Evolutionary conservation across 2,888 invertebrate genomes (phyloP), one percentile per base, ranked within the genome.

Genomic region (Cheilosia pagana): DNA sequence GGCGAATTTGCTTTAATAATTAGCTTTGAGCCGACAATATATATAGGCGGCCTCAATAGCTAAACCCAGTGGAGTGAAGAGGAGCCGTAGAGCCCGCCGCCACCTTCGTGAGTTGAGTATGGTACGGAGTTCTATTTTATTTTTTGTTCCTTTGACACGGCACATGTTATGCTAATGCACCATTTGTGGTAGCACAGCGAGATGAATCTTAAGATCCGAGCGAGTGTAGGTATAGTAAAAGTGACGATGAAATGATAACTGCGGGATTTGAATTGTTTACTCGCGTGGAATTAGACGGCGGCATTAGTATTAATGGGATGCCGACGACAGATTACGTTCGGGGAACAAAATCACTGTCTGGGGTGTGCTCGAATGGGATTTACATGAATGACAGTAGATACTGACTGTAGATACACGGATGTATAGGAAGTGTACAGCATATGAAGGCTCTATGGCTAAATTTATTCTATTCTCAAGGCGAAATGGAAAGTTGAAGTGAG

Each of bases 231-330:
- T 28, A 2, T 25, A 28, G 75, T 70, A 71, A 81, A 81, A 85
- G 75, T 81, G 85, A 76, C 67, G 81, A 81, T 81, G 85, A 81
- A 85, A 85, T 81, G 76, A 85, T 85, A 85, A 85, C 81, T 81
- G 81, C 60, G 85, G 85, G 81, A 85, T 70, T 71, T 81, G 75
- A 52, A 81, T 85, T 85, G 85, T 85, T 81, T 81, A 71, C 75
- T 71, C 85, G 62, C 67, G 70, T 62, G 63, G 74, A 81, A 81
- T 81, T 85, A 85, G 75, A 81, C 71, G 67, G 31, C 60, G 60
- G 81, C 55, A 85, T 85, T 81, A 85, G 81, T 75, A 81, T 85
- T 85, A 85, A 85, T 85, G 45, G 75, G 55, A 76, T 85, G 81
- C 71, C 60, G 71, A 71, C 81, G 71, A 75, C 81, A 81, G 70